Base-by-base conservation (phyloP, 2,113 vertebrate genomes). In the Leptobrachium leishanense region DNA sequence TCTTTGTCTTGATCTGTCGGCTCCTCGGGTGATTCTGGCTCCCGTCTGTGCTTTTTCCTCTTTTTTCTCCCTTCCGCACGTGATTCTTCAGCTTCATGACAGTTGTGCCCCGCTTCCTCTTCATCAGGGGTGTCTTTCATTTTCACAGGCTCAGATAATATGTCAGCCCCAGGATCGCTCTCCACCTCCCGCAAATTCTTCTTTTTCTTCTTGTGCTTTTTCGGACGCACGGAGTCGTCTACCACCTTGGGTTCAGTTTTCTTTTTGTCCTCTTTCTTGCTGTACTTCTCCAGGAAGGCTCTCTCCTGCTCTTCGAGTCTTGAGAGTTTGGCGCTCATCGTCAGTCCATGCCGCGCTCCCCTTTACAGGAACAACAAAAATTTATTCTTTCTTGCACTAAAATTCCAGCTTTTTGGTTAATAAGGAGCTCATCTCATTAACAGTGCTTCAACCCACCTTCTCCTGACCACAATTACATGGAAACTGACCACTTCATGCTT, bases 301-400 rank as follows among this genome's bases (percentile, higher is more conserved):
- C 86, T 91, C n/a, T 98, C 96, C 85, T 98, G 97, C 86, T 96
- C 93, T 86, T 98, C 93, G 75, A 98, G 89, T 1, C 96, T 85
- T 0, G 95, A 95, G 64, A 99, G 88, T 86, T 99, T 99, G 76
- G 97, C 96, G 0, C 91, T 96, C 97, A 98, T 98, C 0, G 88
- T 98, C 73, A 98, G 62, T 13, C 97, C 96, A 0, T 95, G 92
- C 5, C 95, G 89, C 7, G 96, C 97, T 63, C 96, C 96, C 83
- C 97, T 98, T 5, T 5, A 46, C 3, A 78, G 59, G 75, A 82
- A 41, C 15, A 71, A 53, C 6, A 63, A 64, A 72, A 53, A 43
- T 42, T 67, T 42, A 4, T 8, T 8, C 20, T 6, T 2, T 6
- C 9, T 9, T 6, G 20, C 7, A 31, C 20, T 31, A 31, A 2